Evolutionary conservation across 1,140 invertebrate genomes (phyloP), one percentile per base, ranked within the genome.

Genomic region (Trichomalopsis sarcophagae): DNA sequence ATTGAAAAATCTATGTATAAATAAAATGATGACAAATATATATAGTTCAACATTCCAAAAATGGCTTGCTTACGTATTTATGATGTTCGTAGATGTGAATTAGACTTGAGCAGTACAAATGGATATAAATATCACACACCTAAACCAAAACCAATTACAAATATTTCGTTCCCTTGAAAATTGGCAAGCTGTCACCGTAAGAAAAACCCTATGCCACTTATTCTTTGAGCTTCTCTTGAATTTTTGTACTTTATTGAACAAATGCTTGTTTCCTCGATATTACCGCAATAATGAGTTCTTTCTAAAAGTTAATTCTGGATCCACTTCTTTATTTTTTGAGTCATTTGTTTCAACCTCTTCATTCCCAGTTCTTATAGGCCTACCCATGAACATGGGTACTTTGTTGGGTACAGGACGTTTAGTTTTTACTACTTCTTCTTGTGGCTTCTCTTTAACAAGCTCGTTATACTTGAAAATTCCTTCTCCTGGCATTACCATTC

Each of bases 391-490:
- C 87, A 88, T 95, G 2, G 95, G 94, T 33, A 92, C 86, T 83
- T 91, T 93, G 84, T 92, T 93, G 5, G 89, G 33, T 0, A 89
- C 89, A 75, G 21, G 88, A 44, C 90, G 87, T 82, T 88, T 90
- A 1, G 62, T 23, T 80, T 90, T 91, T 0, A 68, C 30, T 7
- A 83, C 55, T 44, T 81, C 79, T 33, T 84, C 86, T 5, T 86
- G 86, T 47, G 91, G 87, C 81, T 91, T 89, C 94, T 95, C 33
- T 92, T 93, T 91, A 94, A 95, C 89, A 30, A 50, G 21, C 91
- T 94, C 95, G 89, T 94, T 95, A 89, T 98, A 98, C 89, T 95
- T 96, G 89, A 98, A 98, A 62, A 95, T 88, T 36, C 97, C 97
- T 88, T 96, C 95, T 7, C 97, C 97, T 17, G 97, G 97, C 33